Percentiles rank a stretch among this genome's conserved stretches.
Evolutionary conservation across 2,113 vertebrate species (phyloP).

Genomic region (Myiozetetes cayanensis): DNA sequence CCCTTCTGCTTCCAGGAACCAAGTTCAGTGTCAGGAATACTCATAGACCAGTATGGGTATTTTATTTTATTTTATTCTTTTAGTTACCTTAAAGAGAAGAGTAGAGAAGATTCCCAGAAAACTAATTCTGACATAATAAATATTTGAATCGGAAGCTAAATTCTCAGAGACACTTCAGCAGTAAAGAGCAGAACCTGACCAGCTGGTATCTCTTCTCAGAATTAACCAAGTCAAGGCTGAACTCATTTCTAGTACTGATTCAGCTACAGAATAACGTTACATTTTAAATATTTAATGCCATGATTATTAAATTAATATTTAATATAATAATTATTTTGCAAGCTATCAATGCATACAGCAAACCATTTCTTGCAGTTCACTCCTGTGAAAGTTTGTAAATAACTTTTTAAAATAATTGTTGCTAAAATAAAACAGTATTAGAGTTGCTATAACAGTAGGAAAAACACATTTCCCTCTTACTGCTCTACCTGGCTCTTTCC

Average conservation of each 20-base stretch:
- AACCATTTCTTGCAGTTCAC: background rate
- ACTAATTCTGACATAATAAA: constrained; percentile 21
- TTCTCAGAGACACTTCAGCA: background rate
- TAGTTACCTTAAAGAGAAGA: background rate
- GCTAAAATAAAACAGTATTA: background rate
- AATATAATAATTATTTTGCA: background rate
- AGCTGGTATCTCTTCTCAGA: background rate
- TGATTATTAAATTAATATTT: background rate
- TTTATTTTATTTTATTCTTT: constrained; percentile 38
- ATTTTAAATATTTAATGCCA: background rate
- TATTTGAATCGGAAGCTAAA: constrained; percentile 14
- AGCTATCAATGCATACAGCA: background rate
- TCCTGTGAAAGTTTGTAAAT: background rate
- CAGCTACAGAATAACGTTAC: background rate
- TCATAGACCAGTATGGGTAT: background rate
- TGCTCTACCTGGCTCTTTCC: background rate
- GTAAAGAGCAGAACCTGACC: background rate
- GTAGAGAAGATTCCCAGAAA: constrained; percentile 22
- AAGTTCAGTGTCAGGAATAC: constrained; percentile 22
- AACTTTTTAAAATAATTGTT: background rate
- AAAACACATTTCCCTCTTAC: background rate
- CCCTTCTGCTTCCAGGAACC: constrained; percentile 44
- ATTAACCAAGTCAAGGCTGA: background rate
- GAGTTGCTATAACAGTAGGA: background rate
- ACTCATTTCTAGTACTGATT: background rate